phyloP scores from a whole-genome alignment of 2,113 vertebrate genomes.

The Amphilophus citrinellus region DNA sequence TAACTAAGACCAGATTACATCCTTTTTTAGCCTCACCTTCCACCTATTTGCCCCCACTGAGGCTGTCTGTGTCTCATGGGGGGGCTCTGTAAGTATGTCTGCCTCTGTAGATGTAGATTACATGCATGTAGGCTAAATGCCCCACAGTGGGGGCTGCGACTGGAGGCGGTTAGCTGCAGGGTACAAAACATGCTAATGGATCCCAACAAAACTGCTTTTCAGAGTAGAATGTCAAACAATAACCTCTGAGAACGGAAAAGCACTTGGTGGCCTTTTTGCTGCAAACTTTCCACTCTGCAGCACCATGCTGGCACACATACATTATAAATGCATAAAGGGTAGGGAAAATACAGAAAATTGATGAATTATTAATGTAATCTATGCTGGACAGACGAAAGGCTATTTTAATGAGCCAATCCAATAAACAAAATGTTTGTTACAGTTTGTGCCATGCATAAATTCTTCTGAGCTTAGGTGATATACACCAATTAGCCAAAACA shows the following conservation, averaged over 20 bases:
- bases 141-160: constrained; percentile 40
- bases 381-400: constrained; percentile 9
- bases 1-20: constrained; percentile 58
- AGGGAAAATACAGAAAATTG: constrained; percentile 39
- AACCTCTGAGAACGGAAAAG: constrained; percentile 42
- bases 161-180: constrained; percentile 66
- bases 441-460: not conserved
- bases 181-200: constrained; percentile 71
- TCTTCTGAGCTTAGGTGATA: not conserved
- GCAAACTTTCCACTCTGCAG: constrained; percentile 43
- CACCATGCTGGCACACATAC: constrained; percentile 26
- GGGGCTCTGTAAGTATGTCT: not conserved
- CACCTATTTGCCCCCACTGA: constrained; percentile 25
- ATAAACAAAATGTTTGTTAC: constrained; percentile 31
- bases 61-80: constrained; percentile 8
- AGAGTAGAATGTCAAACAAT: constrained; percentile 54
- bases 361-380: constrained; percentile 52
- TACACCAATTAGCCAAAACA: not conserved
- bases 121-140: constrained; percentile 38
- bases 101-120: not conserved
- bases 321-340: constrained; percentile 60
- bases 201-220: constrained; percentile 59
- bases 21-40: constrained; percentile 38
- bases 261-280: constrained; percentile 60
- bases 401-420: constrained; percentile 5